Evolutionary conservation across 2,888 invertebrate genomes (phyloP).

Genomic region (Lamellibrachia columna): DNA sequence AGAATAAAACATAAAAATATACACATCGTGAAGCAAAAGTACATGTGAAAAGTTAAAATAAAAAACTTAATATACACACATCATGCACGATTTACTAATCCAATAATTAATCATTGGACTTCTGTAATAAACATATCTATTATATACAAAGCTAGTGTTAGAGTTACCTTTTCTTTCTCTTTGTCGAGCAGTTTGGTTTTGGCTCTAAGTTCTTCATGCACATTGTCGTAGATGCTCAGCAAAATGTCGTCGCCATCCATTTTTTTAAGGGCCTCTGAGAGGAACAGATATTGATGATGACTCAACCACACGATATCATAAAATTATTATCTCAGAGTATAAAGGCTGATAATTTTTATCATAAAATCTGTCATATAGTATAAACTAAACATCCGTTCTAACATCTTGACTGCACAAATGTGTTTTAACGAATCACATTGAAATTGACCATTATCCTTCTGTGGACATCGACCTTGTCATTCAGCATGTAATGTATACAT

Average conservation of each 20-base stretch:
- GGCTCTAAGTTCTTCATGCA: constrained; percentile 77
- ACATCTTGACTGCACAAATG: too few species aligned
- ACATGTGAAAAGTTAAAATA: background rate
- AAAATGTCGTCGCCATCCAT: constrained; percentile 79
- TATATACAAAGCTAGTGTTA: background rate
- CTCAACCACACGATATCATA: background rate
- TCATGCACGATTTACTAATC: too few species aligned
- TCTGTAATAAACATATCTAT: too few species aligned
- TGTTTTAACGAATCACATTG: too few species aligned
- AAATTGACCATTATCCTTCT: too few species aligned
- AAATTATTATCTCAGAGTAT: background rate
- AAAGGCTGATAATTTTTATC: background rate
- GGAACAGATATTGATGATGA: constrained; percentile 33
- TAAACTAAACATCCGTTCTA: too few species aligned
- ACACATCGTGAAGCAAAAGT: too few species aligned
- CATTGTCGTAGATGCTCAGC: constrained; percentile 78
- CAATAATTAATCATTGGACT: too few species aligned
- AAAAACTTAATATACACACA: background rate
- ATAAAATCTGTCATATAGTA: too few species aligned
- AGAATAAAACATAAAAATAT: too few species aligned
- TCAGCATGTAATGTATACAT: too few species aligned
- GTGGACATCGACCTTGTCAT: too few species aligned
- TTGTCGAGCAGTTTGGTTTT: constrained; percentile 76
- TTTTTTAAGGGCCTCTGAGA: constrained; percentile 64
- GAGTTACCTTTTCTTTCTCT: constrained; percentile 73